These are phyloP conservation scores for Stegodyphus mimosarum DNA, from an alignment of 1,140 invertebrate genomes.

Conservation along the genomic window DNA sequence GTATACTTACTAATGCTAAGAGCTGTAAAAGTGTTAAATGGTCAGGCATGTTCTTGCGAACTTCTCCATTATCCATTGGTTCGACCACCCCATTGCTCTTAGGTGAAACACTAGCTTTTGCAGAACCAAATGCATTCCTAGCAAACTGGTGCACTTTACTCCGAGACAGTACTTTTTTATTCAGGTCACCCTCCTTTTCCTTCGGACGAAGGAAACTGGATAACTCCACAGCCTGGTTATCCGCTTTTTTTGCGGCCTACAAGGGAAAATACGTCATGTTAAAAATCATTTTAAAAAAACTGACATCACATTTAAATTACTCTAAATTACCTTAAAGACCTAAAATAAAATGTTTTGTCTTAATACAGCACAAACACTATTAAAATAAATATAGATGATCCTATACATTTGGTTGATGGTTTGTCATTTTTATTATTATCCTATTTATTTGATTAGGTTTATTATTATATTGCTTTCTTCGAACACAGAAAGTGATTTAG, in stretches of 20 bases:
- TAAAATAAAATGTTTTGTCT: no score
- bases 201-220: conserved; percentile 48
- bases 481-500: no score
- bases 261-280: neutral
- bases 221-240: conserved; percentile 51
- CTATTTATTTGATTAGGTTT: no score
- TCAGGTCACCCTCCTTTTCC: conserved; percentile 28
- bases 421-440: no score
- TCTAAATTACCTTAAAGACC: no score
- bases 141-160: conserved; percentile 53
- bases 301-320: no score
- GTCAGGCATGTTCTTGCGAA: conserved; percentile 23
- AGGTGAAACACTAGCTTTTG: conserved; percentile 36
- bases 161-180: conserved; percentile 44
- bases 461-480: no score
- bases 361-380: no score
- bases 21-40: conserved; percentile 75
- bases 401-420: no score
- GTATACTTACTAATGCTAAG: conserved; percentile 74
- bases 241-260: conserved; percentile 53
- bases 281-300: neutral
- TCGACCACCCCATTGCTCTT: conserved; percentile 26
- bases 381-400: no score
- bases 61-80: neutral
- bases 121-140: conserved; percentile 43